A percentile compares a stretch with the other conserved stretches of the same genome.
Conservation (phyloP, 2,797 vertebrate genomes). For the Labroides dimidiatus region DNA sequence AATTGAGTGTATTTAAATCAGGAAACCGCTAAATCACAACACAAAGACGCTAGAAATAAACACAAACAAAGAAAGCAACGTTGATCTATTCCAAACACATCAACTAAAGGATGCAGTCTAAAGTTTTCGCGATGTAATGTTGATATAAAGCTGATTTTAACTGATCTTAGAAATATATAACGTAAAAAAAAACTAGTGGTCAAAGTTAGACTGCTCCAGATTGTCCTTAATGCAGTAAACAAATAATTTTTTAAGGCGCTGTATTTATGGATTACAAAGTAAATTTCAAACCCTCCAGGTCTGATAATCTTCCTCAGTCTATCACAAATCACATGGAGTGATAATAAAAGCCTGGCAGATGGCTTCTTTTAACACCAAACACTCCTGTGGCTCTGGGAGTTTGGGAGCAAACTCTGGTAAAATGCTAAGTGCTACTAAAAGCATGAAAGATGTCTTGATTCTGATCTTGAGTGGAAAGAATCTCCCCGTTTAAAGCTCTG, state of each 20-base stretch:
- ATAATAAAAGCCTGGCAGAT: conserved; percentile 48
- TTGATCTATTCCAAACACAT: conserved; percentile 35
- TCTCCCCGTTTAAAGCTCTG: conserved; percentile 17
- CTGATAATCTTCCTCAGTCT: conserved; percentile 14
- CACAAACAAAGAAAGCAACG: conserved; percentile 22
- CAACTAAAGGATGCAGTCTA: background rate
- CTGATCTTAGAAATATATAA: too few species aligned
- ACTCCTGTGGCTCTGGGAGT: conserved; percentile 29
- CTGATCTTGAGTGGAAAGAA: conserved; percentile 16
- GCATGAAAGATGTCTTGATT: conserved; percentile 38
- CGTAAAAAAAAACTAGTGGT: too few species aligned
- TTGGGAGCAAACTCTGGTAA: conserved; percentile 46
- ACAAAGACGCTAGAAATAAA: conserved; percentile 46
- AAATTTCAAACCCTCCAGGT: conserved; percentile 24
- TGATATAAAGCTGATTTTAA: conserved; percentile 15
- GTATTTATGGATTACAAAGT: conserved; percentile 32
- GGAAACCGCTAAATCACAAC: conserved; percentile 49
- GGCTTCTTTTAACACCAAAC: conserved; percentile 38
- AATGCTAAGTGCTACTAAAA: conserved; percentile 34
- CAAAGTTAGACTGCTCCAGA: background rate
- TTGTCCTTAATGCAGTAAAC: background rate
- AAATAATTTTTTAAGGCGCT: conserved; percentile 12
- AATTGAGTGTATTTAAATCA: conserved; percentile 32
- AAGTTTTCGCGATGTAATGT: conserved; percentile 2
- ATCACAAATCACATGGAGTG: conserved; percentile 19